Evolutionary conservation across 2,797 vertebrate genomes (phyloP).

Genomic region (Cirrhinus molitorella): DNA sequence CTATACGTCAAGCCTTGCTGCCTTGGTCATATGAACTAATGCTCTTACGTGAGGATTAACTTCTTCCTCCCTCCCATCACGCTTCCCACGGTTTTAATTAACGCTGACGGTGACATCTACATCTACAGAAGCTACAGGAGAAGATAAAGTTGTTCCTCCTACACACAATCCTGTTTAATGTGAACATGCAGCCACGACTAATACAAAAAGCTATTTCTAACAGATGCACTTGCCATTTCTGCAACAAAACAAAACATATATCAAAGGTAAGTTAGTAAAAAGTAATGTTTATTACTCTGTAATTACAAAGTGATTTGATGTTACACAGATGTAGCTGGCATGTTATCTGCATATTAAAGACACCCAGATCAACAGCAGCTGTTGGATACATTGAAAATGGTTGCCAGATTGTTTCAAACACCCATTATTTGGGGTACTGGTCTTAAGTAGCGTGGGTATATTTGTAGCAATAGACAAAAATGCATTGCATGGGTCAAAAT

Average conservation of each 20-base stretch:
- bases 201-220: background rate
- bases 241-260: background rate
- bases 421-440: background rate
- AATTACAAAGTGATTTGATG: background rate
- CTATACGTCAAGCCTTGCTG: conserved; percentile 17
- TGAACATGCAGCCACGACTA: background rate
- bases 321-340: background rate
- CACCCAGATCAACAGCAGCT: background rate
- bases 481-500: no score
- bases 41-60: conserved; percentile 67
- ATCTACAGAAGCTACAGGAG: background rate
- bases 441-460: no score
- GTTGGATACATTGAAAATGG: background rate
- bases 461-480: no score
- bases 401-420: background rate
- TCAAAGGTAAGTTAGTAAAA: background rate
- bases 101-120: background rate
- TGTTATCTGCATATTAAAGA: background rate
- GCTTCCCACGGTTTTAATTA: conserved; percentile 58
- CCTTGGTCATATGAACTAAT: conserved; percentile 61
- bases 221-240: background rate
- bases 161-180: background rate
- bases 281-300: background rate
- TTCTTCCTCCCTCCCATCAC: conserved; percentile 45
- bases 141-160: conserved; percentile 19